These are phyloP conservation scores for Paelopatides confundens DNA, from an alignment of 53 echinoderm and acorn worm genomes.

Conservation along the genomic window DNA sequence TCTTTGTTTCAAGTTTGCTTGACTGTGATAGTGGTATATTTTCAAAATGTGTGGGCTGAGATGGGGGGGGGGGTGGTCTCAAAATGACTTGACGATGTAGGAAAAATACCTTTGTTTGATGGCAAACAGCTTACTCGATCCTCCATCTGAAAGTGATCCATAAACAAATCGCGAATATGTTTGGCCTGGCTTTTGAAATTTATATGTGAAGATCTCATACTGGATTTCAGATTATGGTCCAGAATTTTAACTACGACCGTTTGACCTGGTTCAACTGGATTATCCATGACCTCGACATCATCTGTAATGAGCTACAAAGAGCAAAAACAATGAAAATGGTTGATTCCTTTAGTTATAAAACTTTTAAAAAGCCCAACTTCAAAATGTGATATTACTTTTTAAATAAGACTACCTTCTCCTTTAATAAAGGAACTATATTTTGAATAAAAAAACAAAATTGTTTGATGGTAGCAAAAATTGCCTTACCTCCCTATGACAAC, in stretches of 20 bases:
- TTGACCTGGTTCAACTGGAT: neutral
- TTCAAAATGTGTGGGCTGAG: too few species aligned
- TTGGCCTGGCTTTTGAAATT: neutral
- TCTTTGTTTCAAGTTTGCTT: too few species aligned
- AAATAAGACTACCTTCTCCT: too few species aligned
- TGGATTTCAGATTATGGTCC: neutral
- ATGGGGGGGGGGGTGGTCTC: too few species aligned
- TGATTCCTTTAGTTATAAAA: neutral
- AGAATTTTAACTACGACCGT: neutral
- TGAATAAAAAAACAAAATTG: too few species aligned
- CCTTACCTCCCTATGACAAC: too few species aligned
- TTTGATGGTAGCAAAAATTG: too few species aligned
- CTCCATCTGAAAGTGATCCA: conserved; percentile 1
- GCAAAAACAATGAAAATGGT: neutral
- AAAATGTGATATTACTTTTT: too few species aligned
- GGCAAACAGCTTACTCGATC: neutral
- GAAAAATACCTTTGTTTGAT: neutral
- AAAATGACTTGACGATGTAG: too few species aligned
- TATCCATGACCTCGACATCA: neutral
- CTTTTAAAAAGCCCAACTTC: neutral
- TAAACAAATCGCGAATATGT: neutral
- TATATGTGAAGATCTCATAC: neutral
- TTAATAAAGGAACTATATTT: too few species aligned
- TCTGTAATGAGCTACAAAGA: neutral
- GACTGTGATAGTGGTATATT: too few species aligned